A percentile compares a stretch with the other conserved stretches of the same genome.
Conservation (phyloP, 2,888 invertebrate species). For the Drosophila algonquin region DNA sequence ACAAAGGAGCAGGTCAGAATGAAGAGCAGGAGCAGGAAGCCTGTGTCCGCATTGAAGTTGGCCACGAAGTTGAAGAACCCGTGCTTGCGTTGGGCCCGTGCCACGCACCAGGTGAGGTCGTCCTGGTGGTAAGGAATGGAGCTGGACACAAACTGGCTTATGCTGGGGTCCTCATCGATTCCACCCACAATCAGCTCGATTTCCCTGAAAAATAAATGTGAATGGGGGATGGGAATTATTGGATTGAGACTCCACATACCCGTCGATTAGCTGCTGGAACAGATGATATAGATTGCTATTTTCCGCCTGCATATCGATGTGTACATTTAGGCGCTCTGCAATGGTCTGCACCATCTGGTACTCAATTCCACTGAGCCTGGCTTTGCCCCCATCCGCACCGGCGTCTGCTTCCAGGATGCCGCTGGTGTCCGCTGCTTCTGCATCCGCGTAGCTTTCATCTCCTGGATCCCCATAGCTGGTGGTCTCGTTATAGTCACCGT, state of each 20-base stretch:
- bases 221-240: background rate
- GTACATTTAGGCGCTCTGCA: slow-evolving; percentile 77
- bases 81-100: slow-evolving; percentile 72
- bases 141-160: slow-evolving; percentile 79
- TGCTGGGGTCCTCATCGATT: slow-evolving; percentile 82
- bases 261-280: slow-evolving; percentile 80
- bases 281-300: slow-evolving; percentile 79
- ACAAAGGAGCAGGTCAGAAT: slow-evolving; percentile 58
- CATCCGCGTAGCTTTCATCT: slow-evolving; percentile 29
- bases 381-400: slow-evolving; percentile 9
- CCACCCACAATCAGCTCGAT: slow-evolving; percentile 83
- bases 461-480: slow-evolving; percentile 39
- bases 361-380: slow-evolving; percentile 77
- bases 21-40: slow-evolving; percentile 60
- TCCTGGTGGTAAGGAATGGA: slow-evolving; percentile 83
- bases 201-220: slow-evolving; percentile 54
- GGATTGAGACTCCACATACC: slow-evolving; percentile 56
- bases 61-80: slow-evolving; percentile 80
- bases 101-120: slow-evolving; percentile 83
- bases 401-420: background rate
- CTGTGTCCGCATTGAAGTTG: slow-evolving; percentile 59
- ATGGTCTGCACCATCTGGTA: slow-evolving; percentile 80
- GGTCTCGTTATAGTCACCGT: slow-evolving; percentile 16
- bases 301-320: slow-evolving; percentile 71
- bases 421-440: slow-evolving; percentile 1